Percentiles rank a stretch among this genome's conserved stretches.
phyloP scores from a whole-genome alignment of 2,113 vertebrate genomes.

The Eolophus roseicapilla region DNA sequence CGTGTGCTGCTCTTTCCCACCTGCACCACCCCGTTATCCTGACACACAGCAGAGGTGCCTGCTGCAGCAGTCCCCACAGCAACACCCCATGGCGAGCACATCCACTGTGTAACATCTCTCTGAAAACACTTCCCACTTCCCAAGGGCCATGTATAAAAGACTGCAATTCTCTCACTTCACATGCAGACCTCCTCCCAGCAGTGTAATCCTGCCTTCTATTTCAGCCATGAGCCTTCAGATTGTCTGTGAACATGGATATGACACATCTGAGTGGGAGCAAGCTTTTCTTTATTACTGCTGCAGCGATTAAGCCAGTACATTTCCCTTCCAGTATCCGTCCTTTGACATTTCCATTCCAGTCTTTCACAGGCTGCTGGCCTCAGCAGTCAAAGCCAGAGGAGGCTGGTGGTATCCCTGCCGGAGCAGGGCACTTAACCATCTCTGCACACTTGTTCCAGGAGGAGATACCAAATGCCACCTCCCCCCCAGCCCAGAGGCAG shows the following conservation, averaged over 20 bases:
- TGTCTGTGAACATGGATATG: neutral
- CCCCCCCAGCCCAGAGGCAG: fast-evolving
- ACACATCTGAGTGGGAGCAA: neutral
- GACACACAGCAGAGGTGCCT: neutral
- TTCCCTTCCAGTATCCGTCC: neutral
- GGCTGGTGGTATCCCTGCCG: neutral
- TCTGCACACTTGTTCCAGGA: neutral
- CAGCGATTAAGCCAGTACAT: fast-evolving
- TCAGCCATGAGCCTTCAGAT: neutral
- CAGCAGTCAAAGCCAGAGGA: neutral
- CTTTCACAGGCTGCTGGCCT: neutral
- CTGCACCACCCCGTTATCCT: fast-evolving
- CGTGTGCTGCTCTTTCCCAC: neutral
- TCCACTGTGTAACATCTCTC: neutral
- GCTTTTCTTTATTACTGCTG: neutral
- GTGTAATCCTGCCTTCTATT: neutral
- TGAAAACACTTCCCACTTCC: neutral
- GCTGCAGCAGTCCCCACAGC: neutral
- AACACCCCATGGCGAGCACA: fast-evolving
- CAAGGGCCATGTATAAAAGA: neutral
- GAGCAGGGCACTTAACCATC: neutral
- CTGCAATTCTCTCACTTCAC: neutral
- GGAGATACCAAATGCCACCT: neutral
- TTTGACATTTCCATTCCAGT: neutral
- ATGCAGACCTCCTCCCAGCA: neutral